Evolutionary conservation across 2,888 invertebrate species (phyloP).

Genomic region (Heliconius aoede): DNA sequence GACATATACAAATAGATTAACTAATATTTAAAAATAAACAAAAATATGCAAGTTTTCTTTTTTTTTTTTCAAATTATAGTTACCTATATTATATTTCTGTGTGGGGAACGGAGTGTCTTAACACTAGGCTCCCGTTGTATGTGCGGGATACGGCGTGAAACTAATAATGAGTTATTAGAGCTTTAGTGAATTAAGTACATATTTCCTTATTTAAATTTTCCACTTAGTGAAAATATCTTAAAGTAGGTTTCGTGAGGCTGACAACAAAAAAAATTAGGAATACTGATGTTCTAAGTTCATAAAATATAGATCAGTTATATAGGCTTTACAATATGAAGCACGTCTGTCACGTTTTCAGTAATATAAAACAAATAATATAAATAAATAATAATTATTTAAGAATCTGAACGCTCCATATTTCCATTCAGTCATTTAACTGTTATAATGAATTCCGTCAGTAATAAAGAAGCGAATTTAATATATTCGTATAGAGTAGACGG

Average conservation of each 20-base stretch:
- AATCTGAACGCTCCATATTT: slow-evolving; percentile 70
- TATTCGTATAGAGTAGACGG: slow-evolving; percentile 64
- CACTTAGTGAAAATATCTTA: neutral
- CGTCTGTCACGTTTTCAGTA: neutral
- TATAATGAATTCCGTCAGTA: slow-evolving; percentile 74
- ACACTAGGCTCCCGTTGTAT: no score
- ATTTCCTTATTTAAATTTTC: neutral
- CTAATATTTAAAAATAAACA: slow-evolving; percentile 27
- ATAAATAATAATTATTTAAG: slow-evolving; percentile 51
- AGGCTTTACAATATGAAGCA: no score
- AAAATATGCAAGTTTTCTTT: neutral
- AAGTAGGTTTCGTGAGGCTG: neutral
- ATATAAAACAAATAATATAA: neutral
- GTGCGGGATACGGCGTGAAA: no score
- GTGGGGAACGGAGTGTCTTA: no score
- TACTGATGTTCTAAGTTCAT: no score
- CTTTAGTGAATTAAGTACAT: neutral
- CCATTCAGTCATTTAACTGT: slow-evolving; percentile 72
- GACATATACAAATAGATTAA: slow-evolving; percentile 57
- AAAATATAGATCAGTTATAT: no score
- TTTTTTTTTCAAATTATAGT: neutral
- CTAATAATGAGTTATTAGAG: neutral
- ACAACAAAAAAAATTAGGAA: no score
- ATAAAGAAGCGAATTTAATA: slow-evolving; percentile 73
- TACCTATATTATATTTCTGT: no score